phyloP scores from a whole-genome alignment of 2,113 vertebrate species.

The Salvelinus fontinalis region DNA sequence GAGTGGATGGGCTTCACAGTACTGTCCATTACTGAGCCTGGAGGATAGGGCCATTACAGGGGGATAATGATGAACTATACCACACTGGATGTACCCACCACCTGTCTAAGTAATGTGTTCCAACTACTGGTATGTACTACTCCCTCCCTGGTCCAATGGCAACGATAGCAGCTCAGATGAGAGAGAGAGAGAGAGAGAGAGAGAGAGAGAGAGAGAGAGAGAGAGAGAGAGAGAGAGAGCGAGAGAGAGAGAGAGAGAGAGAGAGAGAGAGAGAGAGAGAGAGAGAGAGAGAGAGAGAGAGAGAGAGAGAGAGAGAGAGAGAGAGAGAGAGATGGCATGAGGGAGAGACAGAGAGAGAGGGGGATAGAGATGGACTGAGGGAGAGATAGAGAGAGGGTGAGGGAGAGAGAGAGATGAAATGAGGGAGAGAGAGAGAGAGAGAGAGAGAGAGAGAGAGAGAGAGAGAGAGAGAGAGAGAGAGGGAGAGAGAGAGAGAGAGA shows the following conservation, averaged over 20 bases:
- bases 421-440: not conserved
- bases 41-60: constrained; percentile 32
- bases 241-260: constrained; percentile 18
- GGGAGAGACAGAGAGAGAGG: constrained; percentile 16
- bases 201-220: constrained; percentile 17
- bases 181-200: not conserved
- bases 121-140: constrained; percentile 3
- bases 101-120: constrained; percentile 50
- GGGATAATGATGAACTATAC: constrained; percentile 56
- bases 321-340: not conserved
- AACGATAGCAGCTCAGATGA: constrained; percentile 20
- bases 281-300: constrained; percentile 13
- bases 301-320: constrained; percentile 24
- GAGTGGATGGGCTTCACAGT: not conserved
- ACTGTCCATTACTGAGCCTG: constrained; percentile 20
- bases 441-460: constrained; percentile 23
- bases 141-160: constrained; percentile 5
- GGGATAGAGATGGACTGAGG: constrained; percentile 23
- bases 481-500: constrained; percentile 18
- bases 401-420: not conserved
- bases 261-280: constrained; percentile 22
- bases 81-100: constrained; percentile 40
- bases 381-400: constrained; percentile 12
- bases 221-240: constrained; percentile 24
- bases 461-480: constrained; percentile 1